phyloP scores from a whole-genome alignment of 2,113 vertebrate genomes.

The Diphyllodes magnificus region DNA sequence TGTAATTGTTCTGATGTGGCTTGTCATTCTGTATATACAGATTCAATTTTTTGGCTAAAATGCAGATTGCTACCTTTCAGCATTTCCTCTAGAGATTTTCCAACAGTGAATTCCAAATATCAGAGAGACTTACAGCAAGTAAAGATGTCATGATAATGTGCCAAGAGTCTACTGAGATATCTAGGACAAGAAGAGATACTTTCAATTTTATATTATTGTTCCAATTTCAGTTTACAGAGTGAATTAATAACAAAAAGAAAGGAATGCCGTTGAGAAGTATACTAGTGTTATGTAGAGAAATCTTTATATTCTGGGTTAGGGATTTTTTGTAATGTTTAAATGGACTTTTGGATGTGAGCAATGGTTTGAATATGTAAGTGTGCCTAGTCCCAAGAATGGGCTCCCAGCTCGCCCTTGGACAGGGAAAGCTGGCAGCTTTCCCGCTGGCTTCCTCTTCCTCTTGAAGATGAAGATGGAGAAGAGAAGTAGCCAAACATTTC shows the following conservation, averaged over 20 bases:
- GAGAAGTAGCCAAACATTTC: not conserved
- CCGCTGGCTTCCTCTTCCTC: not conserved
- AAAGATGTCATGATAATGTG: not conserved
- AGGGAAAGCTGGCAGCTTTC: not conserved
- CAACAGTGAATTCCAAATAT: not conserved
- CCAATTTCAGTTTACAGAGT: not conserved
- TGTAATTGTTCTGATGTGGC: not conserved
- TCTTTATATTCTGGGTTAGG: not conserved
- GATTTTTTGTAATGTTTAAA: not conserved
- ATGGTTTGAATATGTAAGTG: not conserved
- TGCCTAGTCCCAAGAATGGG: rapidly evolving
- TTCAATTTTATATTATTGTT: not conserved
- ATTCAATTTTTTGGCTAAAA: not conserved
- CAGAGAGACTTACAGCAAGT: not conserved
- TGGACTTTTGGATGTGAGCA: not conserved
- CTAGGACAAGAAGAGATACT: not conserved
- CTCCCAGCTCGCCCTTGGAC: not conserved
- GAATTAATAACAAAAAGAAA: not conserved
- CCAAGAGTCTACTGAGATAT: not conserved
- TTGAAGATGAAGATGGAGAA: not conserved
- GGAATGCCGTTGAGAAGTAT: not conserved
- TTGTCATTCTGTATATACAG: not conserved
- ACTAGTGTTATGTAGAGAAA: not conserved
- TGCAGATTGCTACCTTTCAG: not conserved
- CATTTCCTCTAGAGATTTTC: not conserved